Percentiles rank a stretch among this genome's conserved stretches.
Conservation (phyloP, 2,888 invertebrate species). For the Leuctra nigra region DNA sequence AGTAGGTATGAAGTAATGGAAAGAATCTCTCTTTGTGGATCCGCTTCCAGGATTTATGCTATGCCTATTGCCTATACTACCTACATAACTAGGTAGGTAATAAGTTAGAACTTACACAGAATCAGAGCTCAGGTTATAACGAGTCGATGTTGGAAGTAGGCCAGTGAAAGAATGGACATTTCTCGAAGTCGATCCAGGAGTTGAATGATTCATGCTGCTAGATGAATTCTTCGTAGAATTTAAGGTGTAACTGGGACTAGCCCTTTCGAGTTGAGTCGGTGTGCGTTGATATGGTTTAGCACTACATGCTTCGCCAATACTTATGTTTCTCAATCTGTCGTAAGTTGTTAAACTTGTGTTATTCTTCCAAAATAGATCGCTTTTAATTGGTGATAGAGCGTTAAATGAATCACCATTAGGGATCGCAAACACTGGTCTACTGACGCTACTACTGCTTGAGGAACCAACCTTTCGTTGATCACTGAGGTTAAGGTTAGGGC, state of each 20-base stretch:
- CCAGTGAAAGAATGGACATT: constrained; percentile 40
- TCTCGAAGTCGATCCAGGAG: constrained; percentile 26
- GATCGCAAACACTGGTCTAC: background rate
- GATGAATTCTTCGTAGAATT: background rate
- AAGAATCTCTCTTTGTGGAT: too few relatives aligned
- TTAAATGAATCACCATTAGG: background rate
- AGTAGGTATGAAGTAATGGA: too few relatives aligned
- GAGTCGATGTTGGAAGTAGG: constrained; percentile 42
- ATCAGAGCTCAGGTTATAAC: constrained; percentile 36
- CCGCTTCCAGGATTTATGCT: too few relatives aligned
- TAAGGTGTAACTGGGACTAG: background rate
- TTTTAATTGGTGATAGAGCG: constrained; percentile 9
- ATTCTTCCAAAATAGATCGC: too few relatives aligned
- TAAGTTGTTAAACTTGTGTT: too few relatives aligned
- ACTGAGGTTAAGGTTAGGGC: background rate
- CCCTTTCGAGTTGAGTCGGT: background rate
- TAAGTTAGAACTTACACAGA: constrained; percentile 11
- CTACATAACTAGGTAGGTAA: too few relatives aligned
- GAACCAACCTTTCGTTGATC: too few relatives aligned
- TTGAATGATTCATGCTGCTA: background rate
- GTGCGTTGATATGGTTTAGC: background rate
- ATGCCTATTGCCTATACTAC: background rate
- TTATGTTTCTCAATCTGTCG: background rate
- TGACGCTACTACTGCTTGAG: background rate
- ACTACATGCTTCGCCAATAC: background rate